Evolutionary conservation across 2,797 vertebrate genomes (phyloP).

Genomic region (Tiaroga cobitis): DNA sequence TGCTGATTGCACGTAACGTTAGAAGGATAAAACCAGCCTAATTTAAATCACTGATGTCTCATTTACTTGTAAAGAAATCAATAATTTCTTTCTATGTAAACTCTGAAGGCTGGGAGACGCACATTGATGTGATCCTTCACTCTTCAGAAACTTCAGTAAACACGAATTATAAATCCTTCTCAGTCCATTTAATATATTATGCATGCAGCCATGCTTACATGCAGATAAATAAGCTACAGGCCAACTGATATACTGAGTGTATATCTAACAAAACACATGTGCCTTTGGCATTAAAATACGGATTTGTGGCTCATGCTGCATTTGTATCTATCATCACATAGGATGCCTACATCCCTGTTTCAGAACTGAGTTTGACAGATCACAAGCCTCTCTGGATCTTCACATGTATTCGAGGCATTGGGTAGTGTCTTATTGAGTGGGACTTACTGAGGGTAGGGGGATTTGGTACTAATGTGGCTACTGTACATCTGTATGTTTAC

Average conservation of each 20-base stretch:
- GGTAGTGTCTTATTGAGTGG: background rate
- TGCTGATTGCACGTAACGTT: background rate
- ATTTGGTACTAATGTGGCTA: background rate
- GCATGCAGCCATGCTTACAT: conserved; percentile 48
- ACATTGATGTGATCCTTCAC: conserved; percentile 22
- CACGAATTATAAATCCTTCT: conserved; percentile 60
- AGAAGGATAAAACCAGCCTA: conserved; percentile 4
- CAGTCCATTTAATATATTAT: conserved; percentile 57
- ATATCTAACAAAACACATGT: conserved; percentile 44
- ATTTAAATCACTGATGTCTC: conserved; percentile 28
- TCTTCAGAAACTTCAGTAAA: conserved; percentile 42
- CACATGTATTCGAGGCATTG: background rate
- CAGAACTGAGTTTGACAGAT: background rate
- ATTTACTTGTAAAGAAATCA: conserved; percentile 24
- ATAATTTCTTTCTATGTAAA: conserved; percentile 17
- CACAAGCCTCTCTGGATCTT: conserved; percentile 3
- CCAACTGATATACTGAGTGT: conserved; percentile 31
- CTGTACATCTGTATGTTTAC: background rate
- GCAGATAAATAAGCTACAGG: conserved; percentile 49
- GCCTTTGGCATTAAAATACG: conserved; percentile 20
- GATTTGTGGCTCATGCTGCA: conserved; percentile 20
- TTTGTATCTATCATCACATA: conserved; percentile 1
- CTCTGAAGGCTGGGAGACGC: background rate
- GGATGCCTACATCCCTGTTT: background rate
- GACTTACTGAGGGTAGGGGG: background rate